These are phyloP conservation scores for Ormyrus nitidulus DNA, from an alignment of 2,888 invertebrate species.

Conservation along the genomic window DNA sequence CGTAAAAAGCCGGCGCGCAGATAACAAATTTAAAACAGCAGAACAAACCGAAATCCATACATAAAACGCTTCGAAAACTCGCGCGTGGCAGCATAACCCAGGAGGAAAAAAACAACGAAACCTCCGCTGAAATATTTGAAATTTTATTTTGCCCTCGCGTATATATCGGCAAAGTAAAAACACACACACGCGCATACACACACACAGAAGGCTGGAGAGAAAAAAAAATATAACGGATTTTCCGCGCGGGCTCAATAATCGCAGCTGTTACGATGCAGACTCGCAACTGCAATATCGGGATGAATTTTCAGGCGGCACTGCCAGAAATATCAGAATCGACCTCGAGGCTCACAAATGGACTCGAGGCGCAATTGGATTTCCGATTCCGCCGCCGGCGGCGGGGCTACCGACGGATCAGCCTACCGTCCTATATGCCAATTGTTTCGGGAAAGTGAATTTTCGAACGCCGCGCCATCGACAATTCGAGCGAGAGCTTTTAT, in stretches of 20 bases:
- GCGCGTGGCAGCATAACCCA: background rate
- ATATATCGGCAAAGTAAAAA: background rate
- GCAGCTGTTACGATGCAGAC: constrained; percentile 30
- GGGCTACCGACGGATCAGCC: too few species aligned
- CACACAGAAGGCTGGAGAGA: background rate
- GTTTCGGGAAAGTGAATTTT: constrained; percentile 2
- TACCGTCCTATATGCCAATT: background rate
- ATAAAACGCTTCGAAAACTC: too few species aligned
- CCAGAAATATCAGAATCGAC: constrained; percentile 17
- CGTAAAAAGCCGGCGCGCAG: background rate
- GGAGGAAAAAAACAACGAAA: background rate
- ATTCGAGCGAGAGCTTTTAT: constrained; percentile 3
- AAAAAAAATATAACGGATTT: constrained; percentile 29
- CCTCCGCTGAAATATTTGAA: background rate
- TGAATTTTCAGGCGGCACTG: constrained; percentile 25
- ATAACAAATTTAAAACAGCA: background rate
- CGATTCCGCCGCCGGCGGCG: constrained; percentile 19
- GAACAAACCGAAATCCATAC: background rate
- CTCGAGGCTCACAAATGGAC: constrained; percentile 23
- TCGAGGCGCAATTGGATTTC: constrained; percentile 46
- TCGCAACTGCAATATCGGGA: constrained; percentile 7
- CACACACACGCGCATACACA: background rate
- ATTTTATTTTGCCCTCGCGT: background rate
- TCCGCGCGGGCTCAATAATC: constrained; percentile 34
- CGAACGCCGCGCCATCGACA: background rate